A percentile compares a stretch with the other conserved stretches of the same genome.
These are phyloP conservation scores for Nothocercus julius DNA, from an alignment of 2,113 vertebrate genomes.

Conservation along the genomic window DNA sequence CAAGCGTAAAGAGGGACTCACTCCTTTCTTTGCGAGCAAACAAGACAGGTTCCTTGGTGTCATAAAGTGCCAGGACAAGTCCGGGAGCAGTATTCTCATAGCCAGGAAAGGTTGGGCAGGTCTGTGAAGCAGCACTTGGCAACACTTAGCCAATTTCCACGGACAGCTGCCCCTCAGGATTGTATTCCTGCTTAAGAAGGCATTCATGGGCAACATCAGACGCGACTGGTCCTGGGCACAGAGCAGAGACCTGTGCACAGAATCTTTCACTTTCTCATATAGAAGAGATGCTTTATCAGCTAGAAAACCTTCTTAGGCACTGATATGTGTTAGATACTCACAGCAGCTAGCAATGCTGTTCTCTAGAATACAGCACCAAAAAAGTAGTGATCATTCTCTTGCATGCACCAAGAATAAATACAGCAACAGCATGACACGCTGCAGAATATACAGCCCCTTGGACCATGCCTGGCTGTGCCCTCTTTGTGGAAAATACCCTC, in stretches of 20 bases:
- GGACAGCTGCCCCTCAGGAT: not conserved
- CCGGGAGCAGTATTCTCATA: not conserved
- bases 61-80: rapidly evolving
- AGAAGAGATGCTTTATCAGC: not conserved
- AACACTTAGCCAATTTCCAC: rapidly evolving
- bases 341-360: not conserved
- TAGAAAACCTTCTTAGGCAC: not conserved
- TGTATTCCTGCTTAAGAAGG: not conserved
- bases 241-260: rapidly evolving
- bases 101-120: not conserved
- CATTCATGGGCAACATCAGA: not conserved
- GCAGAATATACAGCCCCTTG: rapidly evolving
- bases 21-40: not conserved
- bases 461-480: not conserved
- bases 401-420: not conserved
- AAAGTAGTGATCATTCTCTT: not conserved
- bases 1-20: not conserved
- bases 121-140: not conserved
- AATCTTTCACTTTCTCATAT: not conserved
- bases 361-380: not conserved
- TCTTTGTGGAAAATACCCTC: not conserved
- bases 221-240: rapidly evolving
- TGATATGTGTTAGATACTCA: not conserved
- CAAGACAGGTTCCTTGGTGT: rapidly evolving
- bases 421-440: not conserved